Base-by-base conservation (phyloP, 1,140 invertebrate genomes). In the Drosophila paulistorum region DNA sequence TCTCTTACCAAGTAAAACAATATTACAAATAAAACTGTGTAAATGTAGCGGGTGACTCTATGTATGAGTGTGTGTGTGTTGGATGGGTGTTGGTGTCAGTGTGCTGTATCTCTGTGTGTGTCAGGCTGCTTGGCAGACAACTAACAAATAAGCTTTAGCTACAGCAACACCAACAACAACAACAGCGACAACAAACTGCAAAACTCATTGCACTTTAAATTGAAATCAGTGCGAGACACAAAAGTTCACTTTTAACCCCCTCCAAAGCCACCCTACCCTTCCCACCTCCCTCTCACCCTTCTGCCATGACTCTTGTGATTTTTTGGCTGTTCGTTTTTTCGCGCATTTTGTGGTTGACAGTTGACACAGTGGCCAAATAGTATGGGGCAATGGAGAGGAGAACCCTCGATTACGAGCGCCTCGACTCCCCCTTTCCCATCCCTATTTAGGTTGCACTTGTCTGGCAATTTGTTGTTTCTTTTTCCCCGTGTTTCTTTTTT, bases 131-230 rank as follows among this genome's bases (percentile, higher is more conserved):
- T 85, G 86, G 78, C 71, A 86, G 82, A 81, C 75, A 72, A 70
- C 81, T 79, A 68, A 82, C 82, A 86, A 86, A 86, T 87, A 86
- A 82, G 79, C 79, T 81, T 78, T 78, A 67, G 68, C 71, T 75
- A 77, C 70, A 77, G 78, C 57, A 72, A 7, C 30, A 30, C 2
- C 26, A 30, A 30, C 30, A 30, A 7, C 30, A 1, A 30, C 30
- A 30, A 30, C 30, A 30, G 30, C 6, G 30, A 30, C 30, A 30
- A 61, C 65, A 80, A 84, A 84, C 77, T 84, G 73, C 65, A 75
- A 77, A 84, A 84, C 77, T 84, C 81, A 84, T 84, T 86, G 83
- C 83, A 87, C 82, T 86, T 86, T 87, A 87, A 86, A 86, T 87
- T 87, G 79, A 86, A 86, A 86, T 87, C 82, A 86, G 79, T 73